Conservation (phyloP, 2,797 vertebrate genomes). For the Apogon hyalosoma region DNA sequence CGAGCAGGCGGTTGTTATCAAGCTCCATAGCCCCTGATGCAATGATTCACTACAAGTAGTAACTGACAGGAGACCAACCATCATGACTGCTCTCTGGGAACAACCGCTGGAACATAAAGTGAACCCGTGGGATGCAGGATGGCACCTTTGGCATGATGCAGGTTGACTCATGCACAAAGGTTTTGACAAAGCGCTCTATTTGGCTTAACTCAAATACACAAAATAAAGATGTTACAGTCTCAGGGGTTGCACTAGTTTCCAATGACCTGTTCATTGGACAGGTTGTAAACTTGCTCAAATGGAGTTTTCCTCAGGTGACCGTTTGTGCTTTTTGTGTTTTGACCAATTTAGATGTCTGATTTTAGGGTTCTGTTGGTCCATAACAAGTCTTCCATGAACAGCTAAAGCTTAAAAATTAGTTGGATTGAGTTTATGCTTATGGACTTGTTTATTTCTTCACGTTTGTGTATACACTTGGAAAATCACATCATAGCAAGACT, state of each 20-base stretch:
- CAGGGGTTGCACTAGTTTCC: neutral
- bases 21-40: slow-evolving; percentile 32
- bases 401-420: no score
- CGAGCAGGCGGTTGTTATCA: slow-evolving; percentile 36
- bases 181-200: neutral
- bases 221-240: neutral
- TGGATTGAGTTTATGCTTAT: no score
- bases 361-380: neutral
- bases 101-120: slow-evolving; percentile 16
- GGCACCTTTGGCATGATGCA: neutral
- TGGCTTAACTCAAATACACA: neutral
- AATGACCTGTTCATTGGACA: neutral
- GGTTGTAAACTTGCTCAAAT: neutral
- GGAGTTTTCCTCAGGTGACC: neutral
- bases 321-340: neutral
- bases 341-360: neutral
- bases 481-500: no score
- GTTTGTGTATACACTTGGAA: no score
- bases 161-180: neutral
- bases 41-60: slow-evolving; percentile 40
- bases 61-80: slow-evolving; percentile 44
- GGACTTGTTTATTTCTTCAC: no score
- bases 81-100: slow-evolving; percentile 23
- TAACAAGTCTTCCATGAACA: no score
- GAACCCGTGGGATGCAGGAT: neutral